Evolutionary conservation across 2,888 invertebrate species (phyloP).

Genomic region (Spisula solida): DNA sequence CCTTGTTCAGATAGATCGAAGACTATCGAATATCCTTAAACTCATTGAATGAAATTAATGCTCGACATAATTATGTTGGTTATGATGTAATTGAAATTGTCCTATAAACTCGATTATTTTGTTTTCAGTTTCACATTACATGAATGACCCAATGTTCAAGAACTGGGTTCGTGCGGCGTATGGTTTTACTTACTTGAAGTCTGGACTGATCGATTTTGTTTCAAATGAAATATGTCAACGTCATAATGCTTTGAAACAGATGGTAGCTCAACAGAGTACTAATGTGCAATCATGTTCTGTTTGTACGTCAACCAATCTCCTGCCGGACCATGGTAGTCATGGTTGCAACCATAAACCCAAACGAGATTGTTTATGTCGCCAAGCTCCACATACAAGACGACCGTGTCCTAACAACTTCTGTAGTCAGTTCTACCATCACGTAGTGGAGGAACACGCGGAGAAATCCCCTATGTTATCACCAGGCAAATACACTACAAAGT

Average conservation of each 20-base stretch:
- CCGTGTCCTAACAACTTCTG: neutral
- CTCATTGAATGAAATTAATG: no score
- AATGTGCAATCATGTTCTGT: neutral
- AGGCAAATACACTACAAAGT: neutral
- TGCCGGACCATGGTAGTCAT: neutral
- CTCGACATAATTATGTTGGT: no score
- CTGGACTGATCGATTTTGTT: neutral
- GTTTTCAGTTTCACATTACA: neutral
- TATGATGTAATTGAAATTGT: no score
- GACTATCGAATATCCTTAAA: no score
- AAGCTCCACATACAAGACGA: neutral
- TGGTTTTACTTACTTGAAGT: neutral
- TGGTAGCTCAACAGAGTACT: neutral
- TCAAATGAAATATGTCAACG: neutral
- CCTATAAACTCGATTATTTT: no score
- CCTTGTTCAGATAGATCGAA: no score
- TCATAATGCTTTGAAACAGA: neutral
- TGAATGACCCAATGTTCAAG: constrained; percentile 1
- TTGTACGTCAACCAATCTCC: neutral
- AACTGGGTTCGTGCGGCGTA: neutral
- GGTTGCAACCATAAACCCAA: neutral
- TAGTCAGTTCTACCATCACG: neutral
- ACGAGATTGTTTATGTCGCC: neutral
- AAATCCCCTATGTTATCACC: neutral
- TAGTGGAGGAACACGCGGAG: neutral